phyloP scores from a whole-genome alignment of 2,113 vertebrate species.

The Malurus alboscapulatus region DNA sequence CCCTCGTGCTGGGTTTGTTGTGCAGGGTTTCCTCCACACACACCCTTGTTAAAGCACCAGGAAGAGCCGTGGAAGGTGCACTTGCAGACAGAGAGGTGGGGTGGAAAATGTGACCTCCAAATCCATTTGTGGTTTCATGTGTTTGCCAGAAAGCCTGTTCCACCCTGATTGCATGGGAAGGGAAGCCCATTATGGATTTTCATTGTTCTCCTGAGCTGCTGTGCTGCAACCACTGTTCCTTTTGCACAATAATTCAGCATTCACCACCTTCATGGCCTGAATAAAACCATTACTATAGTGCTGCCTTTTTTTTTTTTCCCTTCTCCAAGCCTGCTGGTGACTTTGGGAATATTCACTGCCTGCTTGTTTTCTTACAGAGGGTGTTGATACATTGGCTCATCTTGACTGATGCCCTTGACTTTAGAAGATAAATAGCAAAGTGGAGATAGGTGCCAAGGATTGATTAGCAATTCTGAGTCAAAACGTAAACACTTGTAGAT shows the following conservation, averaged over 20 bases:
- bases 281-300: neutral
- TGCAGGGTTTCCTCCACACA: accelerated
- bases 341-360: conserved; percentile 33
- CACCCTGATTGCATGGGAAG: neutral
- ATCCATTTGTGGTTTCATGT: neutral
- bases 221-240: neutral
- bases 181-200: conserved; percentile 44
- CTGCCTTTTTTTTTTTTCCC: neutral
- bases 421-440: conserved; percentile 56
- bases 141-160: neutral
- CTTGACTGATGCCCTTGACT: conserved; percentile 66
- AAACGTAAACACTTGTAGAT: conserved; percentile 42
- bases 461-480: conserved; percentile 60
- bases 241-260: neutral
- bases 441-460: conserved; percentile 57
- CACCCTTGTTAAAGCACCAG: accelerated
- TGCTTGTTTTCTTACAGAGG: conserved; percentile 16
- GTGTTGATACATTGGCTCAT: conserved; percentile 45
- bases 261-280: neutral
- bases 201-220: conserved; percentile 33
- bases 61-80: neutral
- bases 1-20: neutral
- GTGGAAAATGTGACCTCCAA: conserved; percentile 20
- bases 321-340: neutral
- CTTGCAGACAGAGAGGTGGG: neutral